Conservation (phyloP, 2,888 invertebrate species). For the Heliconius cydno region DNA sequence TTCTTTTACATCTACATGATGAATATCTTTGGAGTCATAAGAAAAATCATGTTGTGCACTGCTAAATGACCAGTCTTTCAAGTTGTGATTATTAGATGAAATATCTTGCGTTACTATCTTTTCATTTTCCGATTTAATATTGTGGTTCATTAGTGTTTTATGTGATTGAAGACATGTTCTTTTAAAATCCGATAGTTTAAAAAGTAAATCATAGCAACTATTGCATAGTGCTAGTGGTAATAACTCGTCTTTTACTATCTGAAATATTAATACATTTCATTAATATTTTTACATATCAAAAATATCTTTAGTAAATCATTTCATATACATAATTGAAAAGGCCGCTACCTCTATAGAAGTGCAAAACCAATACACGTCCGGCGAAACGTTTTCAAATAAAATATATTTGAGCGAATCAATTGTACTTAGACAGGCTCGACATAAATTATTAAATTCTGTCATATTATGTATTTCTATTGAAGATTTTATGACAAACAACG, state of each 20-base stretch:
- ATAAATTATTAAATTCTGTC: constrained; percentile 57
- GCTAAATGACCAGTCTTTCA: constrained; percentile 2
- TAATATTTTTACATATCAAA: neutral
- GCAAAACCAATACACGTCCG: constrained; percentile 70
- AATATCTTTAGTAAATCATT: neutral
- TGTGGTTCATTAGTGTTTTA: constrained; percentile 54
- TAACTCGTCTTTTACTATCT: constrained; percentile 64
- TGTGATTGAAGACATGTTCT: constrained; percentile 69
- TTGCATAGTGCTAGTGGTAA: constrained; percentile 71
- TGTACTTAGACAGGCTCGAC: constrained; percentile 70
- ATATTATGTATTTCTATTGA: constrained; percentile 4
- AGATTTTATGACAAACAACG: neutral
- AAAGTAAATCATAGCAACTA: constrained; percentile 64
- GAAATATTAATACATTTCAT: constrained; percentile 44
- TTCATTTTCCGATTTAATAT: constrained; percentile 29
- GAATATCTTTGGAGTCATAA: neutral
- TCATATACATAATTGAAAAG: neutral
- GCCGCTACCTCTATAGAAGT: constrained; percentile 71
- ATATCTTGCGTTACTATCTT: constrained; percentile 40
- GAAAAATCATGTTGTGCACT: neutral
- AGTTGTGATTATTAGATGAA: neutral
- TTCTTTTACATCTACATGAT: constrained; percentile 18
- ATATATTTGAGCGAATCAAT: constrained; percentile 63
- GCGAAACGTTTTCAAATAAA: constrained; percentile 66
- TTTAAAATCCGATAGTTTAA: constrained; percentile 69